phyloP scores from a whole-genome alignment of 2,888 invertebrate species.

The Oxyscelio sp. region DNA sequence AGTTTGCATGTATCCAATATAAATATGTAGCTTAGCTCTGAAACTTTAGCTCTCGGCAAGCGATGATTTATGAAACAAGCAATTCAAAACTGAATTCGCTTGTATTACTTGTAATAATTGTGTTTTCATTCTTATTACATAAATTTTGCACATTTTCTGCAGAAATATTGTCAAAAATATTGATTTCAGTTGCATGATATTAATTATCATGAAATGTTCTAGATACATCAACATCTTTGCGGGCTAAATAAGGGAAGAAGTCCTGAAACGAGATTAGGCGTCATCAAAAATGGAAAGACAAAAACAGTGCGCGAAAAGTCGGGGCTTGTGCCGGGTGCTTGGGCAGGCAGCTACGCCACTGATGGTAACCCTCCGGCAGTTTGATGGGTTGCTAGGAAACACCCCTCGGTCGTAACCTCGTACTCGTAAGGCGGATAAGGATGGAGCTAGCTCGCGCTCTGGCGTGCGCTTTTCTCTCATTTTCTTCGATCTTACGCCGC shows the following conservation, averaged over 20 bases:
- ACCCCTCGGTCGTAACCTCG: conserved; percentile 85
- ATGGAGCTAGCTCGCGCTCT: conserved; percentile 70
- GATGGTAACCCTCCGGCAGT: conserved; percentile 84
- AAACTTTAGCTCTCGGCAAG: too few species aligned
- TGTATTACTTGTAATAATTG: too few species aligned
- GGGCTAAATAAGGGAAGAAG: conserved; percentile 1
- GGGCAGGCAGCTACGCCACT: conserved; percentile 79
- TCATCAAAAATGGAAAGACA: conserved; percentile 10
- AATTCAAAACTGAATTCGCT: too few species aligned
- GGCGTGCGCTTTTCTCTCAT: conserved; percentile 75
- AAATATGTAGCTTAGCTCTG: too few species aligned
- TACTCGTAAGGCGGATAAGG: conserved; percentile 79
- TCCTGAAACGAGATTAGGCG: conserved; percentile 17
- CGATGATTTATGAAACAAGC: too few species aligned
- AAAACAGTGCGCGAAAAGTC: neutral
- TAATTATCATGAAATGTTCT: neutral
- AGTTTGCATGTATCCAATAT: too few species aligned
- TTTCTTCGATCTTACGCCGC: conserved; percentile 79
- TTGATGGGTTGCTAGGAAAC: conserved; percentile 87
- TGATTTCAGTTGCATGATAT: too few species aligned
- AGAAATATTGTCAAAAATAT: too few species aligned
- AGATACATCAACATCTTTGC: neutral
- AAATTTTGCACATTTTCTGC: too few species aligned
- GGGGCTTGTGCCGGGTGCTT: conserved; percentile 59
- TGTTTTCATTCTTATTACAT: too few species aligned